These are phyloP conservation scores for Alligator mississippiensis DNA, from an alignment of 2,113 vertebrate genomes.

Conservation along the genomic window DNA sequence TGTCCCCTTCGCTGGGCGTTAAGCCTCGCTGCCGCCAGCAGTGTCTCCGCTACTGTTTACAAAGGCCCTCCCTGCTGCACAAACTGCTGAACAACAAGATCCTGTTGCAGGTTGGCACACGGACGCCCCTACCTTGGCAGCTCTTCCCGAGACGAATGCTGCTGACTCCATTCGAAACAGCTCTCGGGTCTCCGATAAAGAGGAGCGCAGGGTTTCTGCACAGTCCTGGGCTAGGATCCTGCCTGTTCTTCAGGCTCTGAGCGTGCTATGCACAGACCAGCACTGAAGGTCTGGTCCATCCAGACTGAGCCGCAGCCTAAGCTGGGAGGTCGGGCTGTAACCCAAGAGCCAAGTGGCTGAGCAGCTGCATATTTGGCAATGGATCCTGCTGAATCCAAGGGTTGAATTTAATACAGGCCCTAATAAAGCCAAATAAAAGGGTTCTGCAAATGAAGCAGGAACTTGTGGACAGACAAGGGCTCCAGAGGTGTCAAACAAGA, in stretches of 20 bases:
- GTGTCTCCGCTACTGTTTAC: background rate
- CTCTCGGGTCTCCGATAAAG: fast-evolving
- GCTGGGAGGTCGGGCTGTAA: background rate
- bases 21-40: slow-evolving; percentile 21
- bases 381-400: background rate
- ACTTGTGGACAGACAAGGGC: background rate
- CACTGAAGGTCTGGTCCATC: fast-evolving
- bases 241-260: fast-evolving
- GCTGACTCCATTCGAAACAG: background rate
- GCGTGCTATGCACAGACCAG: background rate
- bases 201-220: background rate
- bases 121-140: background rate
- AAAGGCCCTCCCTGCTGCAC: background rate
- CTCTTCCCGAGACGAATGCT: background rate
- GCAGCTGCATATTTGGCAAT: background rate
- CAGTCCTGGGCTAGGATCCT: background rate
- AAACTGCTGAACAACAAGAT: background rate
- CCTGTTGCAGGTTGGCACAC: slow-evolving; percentile 54
- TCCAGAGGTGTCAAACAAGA: background rate
- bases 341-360: fast-evolving
- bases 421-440: background rate
- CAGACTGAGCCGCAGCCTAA: fast-evolving
- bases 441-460: background rate
- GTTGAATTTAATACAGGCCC: background rate
- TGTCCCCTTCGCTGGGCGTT: background rate